Evolutionary conservation across 2,888 invertebrate species (phyloP).

Genomic region (Stenolophus ochropezus): DNA sequence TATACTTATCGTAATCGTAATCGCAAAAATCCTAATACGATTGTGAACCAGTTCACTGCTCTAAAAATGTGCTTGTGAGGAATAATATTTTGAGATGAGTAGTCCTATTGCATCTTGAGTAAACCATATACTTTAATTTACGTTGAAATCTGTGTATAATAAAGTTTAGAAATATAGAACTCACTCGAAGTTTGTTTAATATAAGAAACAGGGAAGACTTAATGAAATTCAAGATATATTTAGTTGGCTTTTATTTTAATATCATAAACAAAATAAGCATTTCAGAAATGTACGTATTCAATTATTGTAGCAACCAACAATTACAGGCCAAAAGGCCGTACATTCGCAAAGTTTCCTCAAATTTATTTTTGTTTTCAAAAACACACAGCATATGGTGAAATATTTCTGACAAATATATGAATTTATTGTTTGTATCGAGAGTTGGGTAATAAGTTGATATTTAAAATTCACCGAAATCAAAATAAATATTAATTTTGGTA

Average conservation of each 20-base stretch:
- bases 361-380: slow-evolving; percentile 49
- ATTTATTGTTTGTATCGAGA: slow-evolving; percentile 25
- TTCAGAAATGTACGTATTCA: slow-evolving; percentile 56
- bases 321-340: slow-evolving; percentile 44
- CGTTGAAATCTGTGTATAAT: too few relatives aligned
- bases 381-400: slow-evolving; percentile 47
- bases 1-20: too few relatives aligned
- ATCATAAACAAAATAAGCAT: slow-evolving; percentile 60
- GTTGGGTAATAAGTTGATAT: not conserved
- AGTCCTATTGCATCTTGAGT: too few relatives aligned
- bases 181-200: too few relatives aligned
- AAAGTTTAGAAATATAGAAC: too few relatives aligned
- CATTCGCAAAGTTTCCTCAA: slow-evolving; percentile 42
- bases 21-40: too few relatives aligned
- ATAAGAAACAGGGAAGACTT: not conserved
- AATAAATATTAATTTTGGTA: not conserved
- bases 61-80: too few relatives aligned
- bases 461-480: not conserved
- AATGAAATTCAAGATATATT: slow-evolving; percentile 38
- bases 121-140: too few relatives aligned
- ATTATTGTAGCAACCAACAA: slow-evolving; percentile 47
- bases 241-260: slow-evolving; percentile 58
- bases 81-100: too few relatives aligned
- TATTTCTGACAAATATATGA: slow-evolving; percentile 42
- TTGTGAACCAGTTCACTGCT: too few relatives aligned